Base-by-base conservation (phyloP, 2,113 vertebrate species). In the Podarcis muralis region DNA sequence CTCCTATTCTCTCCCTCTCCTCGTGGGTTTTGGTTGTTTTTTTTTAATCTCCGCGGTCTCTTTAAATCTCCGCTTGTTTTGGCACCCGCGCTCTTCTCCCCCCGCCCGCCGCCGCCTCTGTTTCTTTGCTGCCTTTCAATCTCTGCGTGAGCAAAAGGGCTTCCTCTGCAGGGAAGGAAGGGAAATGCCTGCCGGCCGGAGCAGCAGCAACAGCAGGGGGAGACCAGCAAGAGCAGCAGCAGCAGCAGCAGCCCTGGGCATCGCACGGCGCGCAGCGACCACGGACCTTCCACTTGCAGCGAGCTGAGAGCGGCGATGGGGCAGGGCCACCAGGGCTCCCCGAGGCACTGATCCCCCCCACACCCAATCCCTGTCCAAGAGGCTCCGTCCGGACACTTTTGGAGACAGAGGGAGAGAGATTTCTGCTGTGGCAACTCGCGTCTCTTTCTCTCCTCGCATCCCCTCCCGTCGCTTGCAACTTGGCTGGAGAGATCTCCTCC, bases 91-190 rank as follows among this genome's bases (percentile, higher is more conserved):
- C 30, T 23, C 62, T 74, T 74, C 83, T 88, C 88, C 72, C 37
- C 11, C 84, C 72, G 84, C 90, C 89, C 90, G 8, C 59, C 9
- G 4, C 72, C 53, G 13, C 16, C 40, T 18, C 92, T 75, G 35
- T 90, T 79, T 90, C 88, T 77, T 81, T 90, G 88, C 91, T 71
- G 86, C 88, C 80, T 66, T 16, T n/a, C 68, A 83, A 91, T 96
- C 93, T 91, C 92, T 89, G 95, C 93, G 87, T 71, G 94, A 91
- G 93, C 93, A 76, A 79, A 89, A 89, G 94, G 90, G 95, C 96
- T 95, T 97, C 96, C 97, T 96, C 94, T 95, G 94, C 95, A 96
- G 94, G 97, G 97, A 97, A 95, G 92, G 93, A 95, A 87, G 89
- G 89, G 94, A 96, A 94, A 97, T 97, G 96, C 97, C 96, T 96